These are phyloP conservation scores for Fistularia commersonii DNA, from an alignment of 2,797 vertebrate genomes.

Conservation along the genomic window DNA sequence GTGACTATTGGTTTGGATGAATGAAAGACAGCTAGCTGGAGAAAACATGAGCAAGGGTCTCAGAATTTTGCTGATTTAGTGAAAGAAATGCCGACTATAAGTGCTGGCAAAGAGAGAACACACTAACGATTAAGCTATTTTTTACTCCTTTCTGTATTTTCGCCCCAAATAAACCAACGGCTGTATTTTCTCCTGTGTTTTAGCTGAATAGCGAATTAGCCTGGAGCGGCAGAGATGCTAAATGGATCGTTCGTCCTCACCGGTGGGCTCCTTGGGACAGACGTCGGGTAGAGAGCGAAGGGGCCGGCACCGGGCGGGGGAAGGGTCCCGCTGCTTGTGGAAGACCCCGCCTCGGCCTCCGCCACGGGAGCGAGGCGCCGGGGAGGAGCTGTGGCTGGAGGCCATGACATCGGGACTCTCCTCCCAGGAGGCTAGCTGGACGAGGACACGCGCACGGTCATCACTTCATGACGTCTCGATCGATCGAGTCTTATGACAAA, in stretches of 20 bases:
- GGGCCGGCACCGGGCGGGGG: conserved; percentile 70
- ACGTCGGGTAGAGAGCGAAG: conserved; percentile 90
- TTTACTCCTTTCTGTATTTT: too few relatives aligned
- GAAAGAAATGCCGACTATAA: too few relatives aligned
- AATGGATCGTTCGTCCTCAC: conserved; percentile 51
- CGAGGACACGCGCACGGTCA: not conserved
- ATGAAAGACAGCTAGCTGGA: too few relatives aligned
- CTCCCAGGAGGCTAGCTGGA: conserved; percentile 77
- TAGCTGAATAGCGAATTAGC: too few relatives aligned
- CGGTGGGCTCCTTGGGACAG: conserved; percentile 93
- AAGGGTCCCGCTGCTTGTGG: conserved; percentile 81
- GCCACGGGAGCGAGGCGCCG: conserved; percentile 80
- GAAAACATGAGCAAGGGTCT: too few relatives aligned
- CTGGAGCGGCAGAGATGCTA: not conserved
- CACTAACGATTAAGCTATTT: too few relatives aligned
- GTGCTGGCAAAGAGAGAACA: too few relatives aligned
- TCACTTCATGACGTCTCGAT: not conserved
- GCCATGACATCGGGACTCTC: conserved; percentile 88
- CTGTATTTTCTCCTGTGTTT: too few relatives aligned
- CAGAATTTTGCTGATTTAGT: too few relatives aligned
- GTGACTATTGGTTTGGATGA: too few relatives aligned
- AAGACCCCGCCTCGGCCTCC: conserved; percentile 80
- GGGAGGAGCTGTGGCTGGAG: conserved; percentile 88
- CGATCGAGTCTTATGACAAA: not conserved
- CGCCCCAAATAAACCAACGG: too few relatives aligned